These are phyloP conservation scores for Chelmon rostratus DNA, from an alignment of 2,797 vertebrate genomes.

Conservation along the genomic window DNA sequence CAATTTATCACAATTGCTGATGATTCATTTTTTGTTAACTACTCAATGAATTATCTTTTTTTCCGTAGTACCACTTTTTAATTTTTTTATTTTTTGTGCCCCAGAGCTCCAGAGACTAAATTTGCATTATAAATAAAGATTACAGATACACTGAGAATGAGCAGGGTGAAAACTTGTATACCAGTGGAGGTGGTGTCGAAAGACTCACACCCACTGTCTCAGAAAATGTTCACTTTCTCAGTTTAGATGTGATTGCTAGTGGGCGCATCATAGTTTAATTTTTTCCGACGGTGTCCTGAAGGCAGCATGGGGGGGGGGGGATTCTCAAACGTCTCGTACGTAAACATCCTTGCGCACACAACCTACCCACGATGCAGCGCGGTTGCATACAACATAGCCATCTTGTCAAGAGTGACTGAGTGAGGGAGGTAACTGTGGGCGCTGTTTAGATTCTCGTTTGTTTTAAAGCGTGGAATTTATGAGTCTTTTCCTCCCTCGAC, in stretches of 20 bases:
- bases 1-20: neutral
- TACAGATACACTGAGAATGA: neutral
- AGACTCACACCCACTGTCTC: neutral
- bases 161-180: neutral
- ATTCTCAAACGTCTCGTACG: constrained; percentile 74
- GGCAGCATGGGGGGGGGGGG: constrained; percentile 42
- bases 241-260: no score
- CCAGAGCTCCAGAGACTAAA: neutral
- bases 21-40: neutral
- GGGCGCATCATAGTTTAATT: accelerated
- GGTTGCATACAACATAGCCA: constrained; percentile 84
- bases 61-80: neutral
- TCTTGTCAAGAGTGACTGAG: constrained; percentile 86
- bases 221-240: neutral
- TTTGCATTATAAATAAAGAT: neutral
- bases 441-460: constrained; percentile 70
- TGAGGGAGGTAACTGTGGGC: constrained; percentile 76
- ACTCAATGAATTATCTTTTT: neutral
- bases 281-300: constrained; percentile 40
- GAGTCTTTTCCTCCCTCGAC: constrained; percentile 14
- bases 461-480: constrained; percentile 59
- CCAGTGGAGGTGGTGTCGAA: no score
- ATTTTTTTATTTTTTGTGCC: no score
- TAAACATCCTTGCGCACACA: constrained; percentile 66
- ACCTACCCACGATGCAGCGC: constrained; percentile 84